Evolutionary conservation across 2,113 vertebrate genomes (phyloP), one percentile per base, ranked within the genome.

Genomic region (Holacanthus passer): DNA sequence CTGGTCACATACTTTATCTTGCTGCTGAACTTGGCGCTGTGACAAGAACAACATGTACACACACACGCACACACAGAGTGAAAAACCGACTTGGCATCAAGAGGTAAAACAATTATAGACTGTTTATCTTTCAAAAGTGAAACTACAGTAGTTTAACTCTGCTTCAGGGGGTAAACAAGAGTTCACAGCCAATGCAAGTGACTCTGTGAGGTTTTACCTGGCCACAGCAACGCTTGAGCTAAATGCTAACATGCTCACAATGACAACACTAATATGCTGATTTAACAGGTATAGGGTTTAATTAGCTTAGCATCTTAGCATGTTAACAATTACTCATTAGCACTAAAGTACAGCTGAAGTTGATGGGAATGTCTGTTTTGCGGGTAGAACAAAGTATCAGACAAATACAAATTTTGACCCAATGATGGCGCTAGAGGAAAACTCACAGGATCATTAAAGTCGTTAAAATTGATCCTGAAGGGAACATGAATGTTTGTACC

Each of bases 1-100:
- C 95, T 98, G 92, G 88, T 96, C 79, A 99, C 96, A 0, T 99
- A 99, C 81, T 96, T 97, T 88, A 99, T 98, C 93, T 99, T 99
- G 91, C 96, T 99, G 95, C 98, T 99, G 95, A 99, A 99, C 91
- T 99, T 99, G 72, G 98, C 96, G 89, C 98, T 99, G 91, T 72
- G 43, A 69, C 29, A 80, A 84, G 24, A 77, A 24, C 56, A 78
- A 47, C 55, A 89, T 7, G 19, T 7, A 45, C 43, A 63, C 19
- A 50, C 56, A 79, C 16, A 75, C 55, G 72, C 27, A 70, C 48
- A 74, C 11, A 67, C 20, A 56, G 27, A 81, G 37, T 13, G 39
- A 73, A 24, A 41, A 68, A 69, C 55, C n/a, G 27, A 35, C 35
- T 62, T 48, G 22, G 55, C 71, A 31, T 60, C 43, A 58, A 17